Base-by-base conservation (phyloP, 2,113 vertebrate genomes). In the Gymnogyps californianus region DNA sequence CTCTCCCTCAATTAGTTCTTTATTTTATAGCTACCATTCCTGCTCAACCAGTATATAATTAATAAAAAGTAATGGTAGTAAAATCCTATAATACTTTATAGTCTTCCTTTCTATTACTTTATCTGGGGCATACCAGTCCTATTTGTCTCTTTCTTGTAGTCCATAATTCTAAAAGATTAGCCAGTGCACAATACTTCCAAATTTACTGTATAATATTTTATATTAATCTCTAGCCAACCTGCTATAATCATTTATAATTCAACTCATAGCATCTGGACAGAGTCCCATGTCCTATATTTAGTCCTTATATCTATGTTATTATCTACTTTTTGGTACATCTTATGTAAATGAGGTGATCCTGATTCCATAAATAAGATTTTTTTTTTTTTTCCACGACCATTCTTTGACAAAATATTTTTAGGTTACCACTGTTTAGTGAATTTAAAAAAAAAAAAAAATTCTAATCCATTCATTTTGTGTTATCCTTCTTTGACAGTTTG, bases 361-460 rank as follows among this genome's bases (percentile, higher is more conserved):
- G 9, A 55, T 76, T 72, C 52, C 6, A 22, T 54, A 59, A 75
- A 47, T 55, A 78, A 47, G 9, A 26, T 6, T 9, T 31, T 58
- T 61, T 51, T 81, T 17, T 86, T 77, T 51, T 81, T 17, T 86
- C 72, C 13, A 78, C 2, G 2, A 36, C 2, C 2, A 12, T 16
- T 58, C 22, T 82, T 85, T 59, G 38, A 64, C 4, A 64, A 85
- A 85, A 85, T 28, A 36, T 4, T 59, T 87, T 11, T 25, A 40
- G 2, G 7, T 57, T 65, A 57, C 9, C 9, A 32, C 4, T 34
- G 0, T 31, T 66, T 2, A 36, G 11, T 42, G 25, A 58, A 32
- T 58, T 71, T 71, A 5, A 1, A 0, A 0, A 3, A 44, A 59
- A 64, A 0, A 0, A 3, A 44, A 59, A 64, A 17, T 32, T 54